These are phyloP conservation scores for Sparidentex hasta DNA, from an alignment of 2,797 vertebrate genomes.

Conservation along the genomic window DNA sequence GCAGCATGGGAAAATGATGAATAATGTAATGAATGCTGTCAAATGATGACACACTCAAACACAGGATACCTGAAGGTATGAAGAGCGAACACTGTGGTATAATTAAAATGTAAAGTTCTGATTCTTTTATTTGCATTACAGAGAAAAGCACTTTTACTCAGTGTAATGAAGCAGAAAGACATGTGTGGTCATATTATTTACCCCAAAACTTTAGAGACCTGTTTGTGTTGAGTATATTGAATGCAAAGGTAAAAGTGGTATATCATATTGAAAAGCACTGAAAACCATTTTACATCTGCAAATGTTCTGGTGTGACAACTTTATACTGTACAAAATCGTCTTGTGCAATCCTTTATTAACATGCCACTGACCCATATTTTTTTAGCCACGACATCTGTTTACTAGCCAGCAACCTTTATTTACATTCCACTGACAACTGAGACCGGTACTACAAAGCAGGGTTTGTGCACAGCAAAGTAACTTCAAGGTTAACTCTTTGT, in stretches of 20 bases:
- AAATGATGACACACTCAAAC: conserved; percentile 19
- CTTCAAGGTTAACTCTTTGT: no score
- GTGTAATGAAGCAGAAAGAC: neutral
- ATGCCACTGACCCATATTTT: neutral
- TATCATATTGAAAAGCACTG: neutral
- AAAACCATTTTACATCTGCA: neutral
- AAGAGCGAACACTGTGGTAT: conserved; percentile 3
- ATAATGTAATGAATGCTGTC: neutral
- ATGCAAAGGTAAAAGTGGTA: neutral
- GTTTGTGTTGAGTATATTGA: neutral
- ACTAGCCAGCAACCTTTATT: neutral
- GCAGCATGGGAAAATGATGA: neutral
- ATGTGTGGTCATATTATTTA: conserved; percentile 4
- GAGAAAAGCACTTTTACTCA: neutral
- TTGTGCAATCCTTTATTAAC: neutral
- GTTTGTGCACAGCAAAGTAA: no score
- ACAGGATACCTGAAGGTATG: neutral
- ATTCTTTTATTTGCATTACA: neutral
- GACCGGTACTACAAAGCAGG: no score
- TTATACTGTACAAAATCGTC: neutral
- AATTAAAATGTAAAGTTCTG: conserved; percentile 1
- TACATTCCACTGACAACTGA: neutral
- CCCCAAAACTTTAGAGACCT: neutral
- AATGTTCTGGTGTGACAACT: neutral
- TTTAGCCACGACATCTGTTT: neutral